Conservation (phyloP, 2,797 vertebrate genomes). For the Karalla daura region DNA sequence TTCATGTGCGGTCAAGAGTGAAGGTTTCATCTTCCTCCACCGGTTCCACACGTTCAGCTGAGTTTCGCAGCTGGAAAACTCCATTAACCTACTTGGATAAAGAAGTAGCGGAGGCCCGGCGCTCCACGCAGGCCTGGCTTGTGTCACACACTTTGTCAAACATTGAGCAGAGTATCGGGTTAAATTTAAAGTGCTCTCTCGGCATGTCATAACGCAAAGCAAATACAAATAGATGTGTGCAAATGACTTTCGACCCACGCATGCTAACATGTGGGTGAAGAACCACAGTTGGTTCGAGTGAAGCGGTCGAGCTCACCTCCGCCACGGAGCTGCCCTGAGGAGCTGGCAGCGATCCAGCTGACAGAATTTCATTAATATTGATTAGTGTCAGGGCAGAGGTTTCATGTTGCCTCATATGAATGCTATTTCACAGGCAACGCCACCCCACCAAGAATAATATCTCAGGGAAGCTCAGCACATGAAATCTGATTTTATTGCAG, state of each 20-base stretch:
- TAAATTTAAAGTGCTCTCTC: conserved; percentile 13
- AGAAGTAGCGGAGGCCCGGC: conserved; percentile 1
- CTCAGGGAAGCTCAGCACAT: conserved; percentile 9
- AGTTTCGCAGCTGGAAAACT: conserved; percentile 39
- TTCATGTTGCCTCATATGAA: conserved; percentile 47
- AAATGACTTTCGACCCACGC: not conserved
- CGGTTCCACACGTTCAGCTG: conserved; percentile 23
- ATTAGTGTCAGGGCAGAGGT: conserved; percentile 45
- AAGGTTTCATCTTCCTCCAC: conserved; percentile 18
- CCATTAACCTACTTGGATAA: conserved; percentile 26
- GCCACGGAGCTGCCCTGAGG: conserved; percentile 23
- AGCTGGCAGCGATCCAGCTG: conserved; percentile 25
- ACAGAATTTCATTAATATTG: conserved; percentile 42
- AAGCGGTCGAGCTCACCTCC: not conserved
- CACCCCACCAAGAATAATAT: conserved; percentile 34
- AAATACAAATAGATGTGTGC: conserved; percentile 7
- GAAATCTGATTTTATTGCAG: conserved; percentile 15
- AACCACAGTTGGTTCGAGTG: not conserved
- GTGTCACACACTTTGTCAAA: not conserved
- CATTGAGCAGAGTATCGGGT: conserved; percentile 8
- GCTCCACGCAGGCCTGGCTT: not conserved
- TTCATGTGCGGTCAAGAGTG: conserved; percentile 43
- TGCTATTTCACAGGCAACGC: conserved; percentile 42
- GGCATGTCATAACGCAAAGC: not conserved
- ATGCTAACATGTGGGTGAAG: not conserved